Conservation (phyloP, 2,113 vertebrate genomes). For the Phodopus roborovskii region DNA sequence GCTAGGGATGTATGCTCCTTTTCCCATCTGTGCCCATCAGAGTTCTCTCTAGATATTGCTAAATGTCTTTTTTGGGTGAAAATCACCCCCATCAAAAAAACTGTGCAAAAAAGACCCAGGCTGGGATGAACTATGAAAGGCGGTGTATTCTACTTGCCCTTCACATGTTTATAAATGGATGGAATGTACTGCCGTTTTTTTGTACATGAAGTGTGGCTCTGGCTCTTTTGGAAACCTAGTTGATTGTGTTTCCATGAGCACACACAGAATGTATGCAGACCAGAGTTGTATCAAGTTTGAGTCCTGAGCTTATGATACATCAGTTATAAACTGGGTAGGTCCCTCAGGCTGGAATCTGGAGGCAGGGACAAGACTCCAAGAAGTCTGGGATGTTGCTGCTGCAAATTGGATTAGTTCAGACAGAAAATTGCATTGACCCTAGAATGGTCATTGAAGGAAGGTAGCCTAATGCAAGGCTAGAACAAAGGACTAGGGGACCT, state of each 20-base stretch:
- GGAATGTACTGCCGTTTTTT: neutral
- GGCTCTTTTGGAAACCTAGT: neutral
- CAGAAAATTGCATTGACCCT: conserved; percentile 3
- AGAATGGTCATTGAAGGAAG: neutral
- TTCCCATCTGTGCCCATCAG: neutral
- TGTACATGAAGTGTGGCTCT: neutral
- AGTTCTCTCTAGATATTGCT: neutral
- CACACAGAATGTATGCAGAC: neutral
- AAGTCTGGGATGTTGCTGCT: neutral
- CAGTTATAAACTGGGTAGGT: neutral
- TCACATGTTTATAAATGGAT: neutral
- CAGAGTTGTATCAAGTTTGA: neutral
- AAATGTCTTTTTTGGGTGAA: neutral
- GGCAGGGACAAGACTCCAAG: neutral
- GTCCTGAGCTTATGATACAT: neutral
- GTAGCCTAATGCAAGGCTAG: neutral
- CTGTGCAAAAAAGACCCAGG: neutral
- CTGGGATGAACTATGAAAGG: neutral
- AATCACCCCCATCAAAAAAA: neutral
- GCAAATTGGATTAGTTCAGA: neutral
- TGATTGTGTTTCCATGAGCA: too few relatives aligned
- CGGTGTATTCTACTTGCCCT: neutral
- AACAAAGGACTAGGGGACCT: neutral
- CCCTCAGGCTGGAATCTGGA: neutral
- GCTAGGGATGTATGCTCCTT: neutral